Evolutionary conservation across 92 coral and sea anemone genomes (phyloP).

Genomic region (Desmophyllum pertusum): DNA sequence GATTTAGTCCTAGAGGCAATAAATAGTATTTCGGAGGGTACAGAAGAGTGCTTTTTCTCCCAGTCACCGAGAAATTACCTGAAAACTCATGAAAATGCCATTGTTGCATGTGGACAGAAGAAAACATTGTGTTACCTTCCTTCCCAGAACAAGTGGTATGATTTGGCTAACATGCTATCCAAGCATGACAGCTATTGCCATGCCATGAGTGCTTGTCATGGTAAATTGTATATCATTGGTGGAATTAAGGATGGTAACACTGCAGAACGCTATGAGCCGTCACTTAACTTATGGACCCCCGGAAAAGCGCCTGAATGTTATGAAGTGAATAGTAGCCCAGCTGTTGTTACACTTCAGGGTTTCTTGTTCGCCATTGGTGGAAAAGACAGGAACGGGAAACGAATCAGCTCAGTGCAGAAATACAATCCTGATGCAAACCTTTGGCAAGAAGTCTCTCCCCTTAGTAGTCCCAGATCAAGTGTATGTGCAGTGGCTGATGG

Average conservation of each 20-base stretch:
- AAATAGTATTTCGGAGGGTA: neutral
- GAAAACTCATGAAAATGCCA: neutral
- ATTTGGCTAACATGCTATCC: neutral
- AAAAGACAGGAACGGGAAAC: too few species aligned
- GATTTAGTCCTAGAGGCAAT: neutral
- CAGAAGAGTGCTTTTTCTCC: conserved; percentile 4
- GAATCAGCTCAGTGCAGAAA: too few species aligned
- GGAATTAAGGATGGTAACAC: neutral
- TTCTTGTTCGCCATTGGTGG: too few species aligned
- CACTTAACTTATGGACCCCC: too few species aligned
- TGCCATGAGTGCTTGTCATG: conserved; percentile 1
- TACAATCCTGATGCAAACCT: neutral
- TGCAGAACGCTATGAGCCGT: neutral
- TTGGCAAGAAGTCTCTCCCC: too few species aligned
- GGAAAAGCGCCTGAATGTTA: too few species aligned
- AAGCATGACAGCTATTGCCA: neutral
- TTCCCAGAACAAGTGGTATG: conserved; percentile 6
- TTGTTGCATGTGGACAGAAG: neutral
- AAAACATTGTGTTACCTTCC: conserved; percentile 8
- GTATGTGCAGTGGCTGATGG: too few species aligned
- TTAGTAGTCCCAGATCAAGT: too few species aligned
- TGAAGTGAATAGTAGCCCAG: too few species aligned
- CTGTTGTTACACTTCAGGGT: too few species aligned
- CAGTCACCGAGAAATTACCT: conserved; percentile 7
- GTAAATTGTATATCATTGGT: neutral